These are phyloP conservation scores for Aleiodes testaceus DNA, from an alignment of 2,888 invertebrate species.

Conservation along the genomic window DNA sequence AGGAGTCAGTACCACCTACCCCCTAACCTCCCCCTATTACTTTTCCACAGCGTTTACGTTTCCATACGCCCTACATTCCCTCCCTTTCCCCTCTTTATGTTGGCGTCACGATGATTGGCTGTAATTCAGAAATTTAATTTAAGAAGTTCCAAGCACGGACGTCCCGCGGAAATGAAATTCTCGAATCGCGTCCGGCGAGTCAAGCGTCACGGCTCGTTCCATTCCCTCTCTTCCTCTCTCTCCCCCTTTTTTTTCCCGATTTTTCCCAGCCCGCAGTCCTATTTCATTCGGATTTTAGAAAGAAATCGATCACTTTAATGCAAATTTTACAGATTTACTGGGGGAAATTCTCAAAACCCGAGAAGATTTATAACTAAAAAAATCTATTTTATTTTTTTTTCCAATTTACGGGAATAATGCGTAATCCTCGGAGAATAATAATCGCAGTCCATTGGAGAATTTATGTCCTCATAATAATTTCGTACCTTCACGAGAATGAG, in stretches of 20 bases:
- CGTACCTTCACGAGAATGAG: too few relatives aligned
- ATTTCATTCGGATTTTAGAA: conserved; percentile 15
- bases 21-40: not conserved
- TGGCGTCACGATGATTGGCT: conserved; percentile 48
- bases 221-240: conserved; percentile 4
- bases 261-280: conserved; percentile 1
- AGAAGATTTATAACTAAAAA: too few relatives aligned
- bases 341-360: too few relatives aligned
- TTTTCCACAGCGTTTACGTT: conserved; percentile 38
- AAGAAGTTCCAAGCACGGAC: conserved; percentile 54
- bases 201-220: conserved; percentile 37
- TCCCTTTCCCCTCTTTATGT: conserved; percentile 15
- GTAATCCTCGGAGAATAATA: too few relatives aligned
- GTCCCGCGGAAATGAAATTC: conserved; percentile 55
- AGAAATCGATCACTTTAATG: conserved; percentile 2
- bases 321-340: too few relatives aligned
- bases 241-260: not conserved
- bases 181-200: conserved; percentile 52
- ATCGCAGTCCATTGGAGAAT: too few relatives aligned
- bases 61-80: conserved; percentile 30
- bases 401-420: too few relatives aligned
- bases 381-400: too few relatives aligned
- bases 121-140: conserved; percentile 62
- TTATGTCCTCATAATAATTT: too few relatives aligned
- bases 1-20: conserved; percentile 38